Conservation (phyloP, 2,888 invertebrate species). For the Pecten maximus region DNA sequence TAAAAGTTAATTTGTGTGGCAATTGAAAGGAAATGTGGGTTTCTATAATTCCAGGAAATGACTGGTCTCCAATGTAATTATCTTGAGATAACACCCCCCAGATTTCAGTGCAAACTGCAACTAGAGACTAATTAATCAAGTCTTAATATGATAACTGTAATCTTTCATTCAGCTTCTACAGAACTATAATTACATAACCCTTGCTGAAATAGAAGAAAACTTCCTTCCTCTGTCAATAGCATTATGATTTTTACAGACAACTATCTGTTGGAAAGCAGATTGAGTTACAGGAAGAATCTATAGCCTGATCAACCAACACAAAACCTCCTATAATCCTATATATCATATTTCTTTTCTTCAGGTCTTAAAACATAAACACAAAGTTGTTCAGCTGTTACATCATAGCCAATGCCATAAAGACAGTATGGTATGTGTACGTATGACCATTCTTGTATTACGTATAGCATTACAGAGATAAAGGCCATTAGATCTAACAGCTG, state of each 20-base stretch:
- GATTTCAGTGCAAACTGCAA: neutral
- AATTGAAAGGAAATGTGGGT: neutral
- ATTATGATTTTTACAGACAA: neutral
- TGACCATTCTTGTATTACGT: neutral
- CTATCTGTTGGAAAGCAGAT: neutral
- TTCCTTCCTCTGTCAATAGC: neutral
- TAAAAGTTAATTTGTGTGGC: neutral
- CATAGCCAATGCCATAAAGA: neutral
- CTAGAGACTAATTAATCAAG: neutral
- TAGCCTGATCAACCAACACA: neutral
- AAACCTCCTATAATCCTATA: neutral
- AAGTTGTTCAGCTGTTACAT: neutral
- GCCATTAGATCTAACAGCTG: slow-evolving; percentile 29
- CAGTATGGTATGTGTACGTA: neutral
- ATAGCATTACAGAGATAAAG: slow-evolving; percentile 20
- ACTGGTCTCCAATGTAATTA: neutral
- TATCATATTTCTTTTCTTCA: neutral
- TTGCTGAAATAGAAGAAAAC: neutral
- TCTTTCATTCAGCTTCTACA: neutral
- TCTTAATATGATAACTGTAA: neutral
- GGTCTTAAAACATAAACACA: neutral
- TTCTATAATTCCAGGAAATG: neutral
- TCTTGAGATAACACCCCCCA: neutral
- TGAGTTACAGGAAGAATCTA: neutral
- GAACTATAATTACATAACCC: neutral